Conservation (phyloP, 2,113 vertebrate species). For the Salvator merianae region DNA sequence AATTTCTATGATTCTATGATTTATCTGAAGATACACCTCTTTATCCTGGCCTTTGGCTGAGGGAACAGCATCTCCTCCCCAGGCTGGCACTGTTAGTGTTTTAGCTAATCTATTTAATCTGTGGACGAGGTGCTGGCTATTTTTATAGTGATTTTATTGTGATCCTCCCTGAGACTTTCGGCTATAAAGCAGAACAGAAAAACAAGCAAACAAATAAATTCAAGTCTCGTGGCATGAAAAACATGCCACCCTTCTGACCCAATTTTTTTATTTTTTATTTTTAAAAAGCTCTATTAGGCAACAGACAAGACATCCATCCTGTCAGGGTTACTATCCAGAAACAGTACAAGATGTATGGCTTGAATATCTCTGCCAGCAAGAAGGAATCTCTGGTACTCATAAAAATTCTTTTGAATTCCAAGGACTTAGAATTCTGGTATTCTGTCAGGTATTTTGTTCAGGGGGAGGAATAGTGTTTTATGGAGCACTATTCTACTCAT, state of each 20-base stretch:
- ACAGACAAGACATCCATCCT: background rate
- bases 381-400: background rate
- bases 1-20: too few species aligned
- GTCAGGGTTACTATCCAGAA: conserved; percentile 20
- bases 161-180: too few species aligned
- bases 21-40: too few species aligned
- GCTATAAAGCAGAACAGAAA: too few species aligned
- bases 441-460: background rate
- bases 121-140: too few species aligned
- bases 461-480: background rate
- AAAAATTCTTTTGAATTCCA: background rate
- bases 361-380: background rate
- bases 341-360: background rate
- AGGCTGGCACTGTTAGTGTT: too few species aligned
- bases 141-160: too few species aligned
- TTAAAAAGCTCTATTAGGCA: background rate
- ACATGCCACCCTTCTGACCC: background rate
- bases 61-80: too few species aligned
- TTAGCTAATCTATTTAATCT: too few species aligned
- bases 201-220: too few species aligned
- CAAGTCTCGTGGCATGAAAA: background rate
- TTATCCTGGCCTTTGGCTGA: too few species aligned
- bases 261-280: too few species aligned
- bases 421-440: conserved; percentile 1
- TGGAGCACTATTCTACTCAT: background rate